Conservation (phyloP, 2,797 vertebrate species). For the Aeoliscus strigatus region DNA sequence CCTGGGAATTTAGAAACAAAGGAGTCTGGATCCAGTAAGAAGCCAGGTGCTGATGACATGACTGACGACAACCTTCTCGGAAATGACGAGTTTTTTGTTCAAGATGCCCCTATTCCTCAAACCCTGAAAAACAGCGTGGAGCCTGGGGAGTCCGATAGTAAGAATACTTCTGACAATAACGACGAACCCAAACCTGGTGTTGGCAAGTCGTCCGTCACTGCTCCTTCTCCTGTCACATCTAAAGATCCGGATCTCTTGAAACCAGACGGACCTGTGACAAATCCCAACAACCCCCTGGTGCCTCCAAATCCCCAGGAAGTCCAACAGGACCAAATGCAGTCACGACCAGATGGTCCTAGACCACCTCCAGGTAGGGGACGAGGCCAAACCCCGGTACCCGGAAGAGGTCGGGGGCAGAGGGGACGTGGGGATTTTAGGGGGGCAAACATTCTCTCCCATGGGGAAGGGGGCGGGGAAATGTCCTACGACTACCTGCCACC, state of each 20-base stretch:
- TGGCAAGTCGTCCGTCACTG: slow-evolving; percentile 23
- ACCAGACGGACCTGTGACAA: slow-evolving; percentile 34
- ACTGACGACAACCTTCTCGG: slow-evolving; percentile 67
- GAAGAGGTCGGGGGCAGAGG: slow-evolving; percentile 60
- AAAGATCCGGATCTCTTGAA: slow-evolving; percentile 23
- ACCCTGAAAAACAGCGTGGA: slow-evolving; percentile 35
- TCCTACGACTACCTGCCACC: slow-evolving; percentile 66
- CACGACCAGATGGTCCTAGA: slow-evolving; percentile 40
- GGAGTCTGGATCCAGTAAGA: slow-evolving; percentile 9
- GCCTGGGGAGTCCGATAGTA: slow-evolving; percentile 11
- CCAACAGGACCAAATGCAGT: slow-evolving; percentile 38
- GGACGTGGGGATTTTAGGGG: slow-evolving; percentile 43
- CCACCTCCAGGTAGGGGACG: slow-evolving; percentile 55
- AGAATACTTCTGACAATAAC: slow-evolving; percentile 10
- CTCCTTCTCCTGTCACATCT: slow-evolving; percentile 17
- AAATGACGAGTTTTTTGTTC: slow-evolving; percentile 71
- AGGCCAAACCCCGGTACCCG: slow-evolving; percentile 53
- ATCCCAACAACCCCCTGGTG: slow-evolving; percentile 19
- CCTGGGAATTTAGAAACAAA: slow-evolving; percentile 40
- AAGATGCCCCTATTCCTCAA: slow-evolving; percentile 76
- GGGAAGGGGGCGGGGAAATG: slow-evolving; percentile 66
- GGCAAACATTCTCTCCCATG: slow-evolving; percentile 25
- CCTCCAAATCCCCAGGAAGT: slow-evolving; percentile 29
- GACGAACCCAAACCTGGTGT: slow-evolving; percentile 31
- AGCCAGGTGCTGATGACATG: slow-evolving; percentile 45